Evolutionary conservation across 2,113 vertebrate genomes (phyloP).

Genomic region (Hydropotes inermis): DNA sequence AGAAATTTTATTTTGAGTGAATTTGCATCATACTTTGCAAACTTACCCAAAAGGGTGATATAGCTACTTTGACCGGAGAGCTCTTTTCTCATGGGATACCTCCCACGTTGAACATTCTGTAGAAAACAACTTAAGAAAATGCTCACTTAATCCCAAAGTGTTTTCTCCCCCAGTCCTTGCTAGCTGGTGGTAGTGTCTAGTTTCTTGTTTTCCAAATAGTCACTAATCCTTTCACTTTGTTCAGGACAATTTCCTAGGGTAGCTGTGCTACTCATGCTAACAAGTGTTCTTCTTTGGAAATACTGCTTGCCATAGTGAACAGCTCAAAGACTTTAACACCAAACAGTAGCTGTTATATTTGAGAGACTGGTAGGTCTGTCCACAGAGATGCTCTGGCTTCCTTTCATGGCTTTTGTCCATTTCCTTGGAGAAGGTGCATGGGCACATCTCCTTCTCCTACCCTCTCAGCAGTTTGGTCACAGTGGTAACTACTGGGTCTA

Average conservation of each 20-base stretch:
- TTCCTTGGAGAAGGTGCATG: neutral
- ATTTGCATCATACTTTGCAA: neutral
- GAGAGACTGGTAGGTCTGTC: neutral
- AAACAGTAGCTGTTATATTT: neutral
- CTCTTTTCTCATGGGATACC: neutral
- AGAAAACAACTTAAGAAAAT: neutral
- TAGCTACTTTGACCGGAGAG: neutral
- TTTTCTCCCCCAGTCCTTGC: neutral
- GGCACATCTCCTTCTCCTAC: neutral
- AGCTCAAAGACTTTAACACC: neutral
- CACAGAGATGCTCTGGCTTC: neutral
- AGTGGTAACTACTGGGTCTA: neutral
- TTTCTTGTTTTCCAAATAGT: neutral
- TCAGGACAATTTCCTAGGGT: neutral
- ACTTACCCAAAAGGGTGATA: neutral
- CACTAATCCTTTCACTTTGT: neutral
- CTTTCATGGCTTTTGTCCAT: neutral
- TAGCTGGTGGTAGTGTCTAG: neutral
- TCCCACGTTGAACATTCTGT: neutral
- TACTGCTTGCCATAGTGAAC: neutral
- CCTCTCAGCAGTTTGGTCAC: neutral
- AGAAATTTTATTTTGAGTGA: slow-evolving; percentile 38
- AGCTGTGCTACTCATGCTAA: neutral
- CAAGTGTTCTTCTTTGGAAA: neutral
- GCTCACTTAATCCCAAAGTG: neutral